Evolutionary conservation across 2,113 vertebrate genomes (phyloP), one percentile per base, ranked within the genome.

Genomic region (Danionella cerebrum): DNA sequence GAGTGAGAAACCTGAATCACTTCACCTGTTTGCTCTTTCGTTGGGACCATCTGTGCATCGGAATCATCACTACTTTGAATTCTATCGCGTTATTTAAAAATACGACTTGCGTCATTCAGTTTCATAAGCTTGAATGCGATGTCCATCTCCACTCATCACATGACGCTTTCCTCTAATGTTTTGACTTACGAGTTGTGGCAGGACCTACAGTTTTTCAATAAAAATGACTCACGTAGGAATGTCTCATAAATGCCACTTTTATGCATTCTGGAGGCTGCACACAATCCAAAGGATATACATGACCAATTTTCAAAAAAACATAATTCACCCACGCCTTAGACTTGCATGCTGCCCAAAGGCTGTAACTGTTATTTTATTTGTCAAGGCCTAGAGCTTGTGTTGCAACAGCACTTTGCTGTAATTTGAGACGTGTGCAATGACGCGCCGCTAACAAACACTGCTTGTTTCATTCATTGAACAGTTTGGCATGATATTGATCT

Each of bases 161-260:
- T 35, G 21, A 24, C 55, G 5, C 21, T 27, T 44, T 16, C 24
- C 44, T 31, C 35, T 45, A 64, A 54, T 65, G 31, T 65, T 42
- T 50, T 48, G 41, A 45, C 31, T 39, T 14, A 19, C 22, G 50
- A 63, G 66, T 51, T 52, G 55, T 67, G 47, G 18, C 19, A 13
- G 53, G 45, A 14, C n/a, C 6, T 44, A 51, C 5, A 21, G 58
- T 41, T 76, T n/a, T 72, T 39, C 39, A 70, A 63, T 76, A 73
- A 76, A 69, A 18, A n/a, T 1, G 21, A 35, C 69, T 44, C 5
- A 31, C 53, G 48, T 47, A 41, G n/a, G 2, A n/a, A 31, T 29
- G 5, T 16, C 39, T 54, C 5, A 25, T 67, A 65, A 13, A 13
- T 38, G 39, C 25, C n/a, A 21, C 38, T 41, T 35, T 68, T 14